Evolutionary conservation across 1,140 invertebrate species (phyloP).

Genomic region (Lepidurus arcticus): DNA sequence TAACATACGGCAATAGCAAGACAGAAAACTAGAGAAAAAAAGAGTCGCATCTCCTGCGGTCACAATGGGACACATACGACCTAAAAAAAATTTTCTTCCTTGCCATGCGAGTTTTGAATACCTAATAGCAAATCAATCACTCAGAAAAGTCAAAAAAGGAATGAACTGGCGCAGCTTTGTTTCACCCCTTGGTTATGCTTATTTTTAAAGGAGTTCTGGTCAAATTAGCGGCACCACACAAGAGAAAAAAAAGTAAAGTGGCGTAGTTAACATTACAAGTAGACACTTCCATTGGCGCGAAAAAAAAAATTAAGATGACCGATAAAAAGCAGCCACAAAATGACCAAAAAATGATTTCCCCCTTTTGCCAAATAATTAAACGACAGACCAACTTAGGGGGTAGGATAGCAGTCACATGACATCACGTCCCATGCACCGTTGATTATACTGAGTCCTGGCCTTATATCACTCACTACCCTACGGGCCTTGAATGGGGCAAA

Average conservation of each 20-base stretch:
- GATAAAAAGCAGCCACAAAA: conserved; percentile 22
- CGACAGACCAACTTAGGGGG: background rate
- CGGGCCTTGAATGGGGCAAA: background rate
- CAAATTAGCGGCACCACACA: background rate
- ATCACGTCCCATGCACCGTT: conserved; percentile 12
- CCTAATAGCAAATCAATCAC: background rate
- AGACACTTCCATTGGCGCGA: background rate
- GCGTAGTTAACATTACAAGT: conserved; percentile 6
- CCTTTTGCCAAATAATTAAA: background rate
- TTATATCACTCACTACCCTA: background rate
- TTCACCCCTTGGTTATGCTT: background rate
- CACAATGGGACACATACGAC: background rate
- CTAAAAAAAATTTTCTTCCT: conserved; percentile 13
- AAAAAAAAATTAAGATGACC: background rate
- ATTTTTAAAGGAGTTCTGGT: background rate
- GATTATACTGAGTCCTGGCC: conserved; percentile 18
- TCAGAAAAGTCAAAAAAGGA: conserved; percentile 14
- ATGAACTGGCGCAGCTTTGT: conserved; percentile 12
- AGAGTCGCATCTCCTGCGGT: background rate
- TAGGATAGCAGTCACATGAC: conserved; percentile 18
- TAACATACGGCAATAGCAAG: conserved; percentile 19
- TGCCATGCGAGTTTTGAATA: background rate
- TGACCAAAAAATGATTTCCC: background rate
- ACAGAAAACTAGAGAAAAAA: conserved; percentile 25
- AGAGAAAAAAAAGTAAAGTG: background rate